Conservation (phyloP, 2,113 vertebrate species). For the Leucopsar rothschildi region DNA sequence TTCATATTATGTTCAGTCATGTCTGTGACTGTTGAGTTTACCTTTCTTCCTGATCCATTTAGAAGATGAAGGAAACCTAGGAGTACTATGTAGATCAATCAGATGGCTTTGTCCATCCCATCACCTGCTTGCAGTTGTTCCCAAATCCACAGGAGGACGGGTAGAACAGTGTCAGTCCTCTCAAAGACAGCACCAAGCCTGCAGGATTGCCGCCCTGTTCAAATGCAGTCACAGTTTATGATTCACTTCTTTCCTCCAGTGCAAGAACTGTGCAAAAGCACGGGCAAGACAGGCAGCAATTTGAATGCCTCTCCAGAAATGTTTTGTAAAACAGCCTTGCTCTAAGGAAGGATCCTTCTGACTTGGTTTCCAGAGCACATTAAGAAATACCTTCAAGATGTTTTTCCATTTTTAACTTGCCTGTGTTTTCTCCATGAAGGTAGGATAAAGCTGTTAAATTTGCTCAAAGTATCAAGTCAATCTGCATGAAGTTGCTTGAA, state of each 20-base stretch:
- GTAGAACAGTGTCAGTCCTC: not conserved
- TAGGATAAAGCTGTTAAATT: not conserved
- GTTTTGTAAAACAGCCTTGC: not conserved
- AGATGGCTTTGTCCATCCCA: not conserved
- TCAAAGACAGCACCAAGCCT: not conserved
- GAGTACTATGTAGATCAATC: not conserved
- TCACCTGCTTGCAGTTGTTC: accelerated
- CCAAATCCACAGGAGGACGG: accelerated
- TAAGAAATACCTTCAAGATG: not conserved
- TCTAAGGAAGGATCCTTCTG: not conserved
- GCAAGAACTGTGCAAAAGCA: not conserved
- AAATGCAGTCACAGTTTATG: not conserved
- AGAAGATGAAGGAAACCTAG: not conserved
- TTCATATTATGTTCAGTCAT: not conserved
- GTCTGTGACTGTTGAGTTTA: not conserved
- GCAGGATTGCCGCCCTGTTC: not conserved
- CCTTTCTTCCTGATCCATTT: not conserved
- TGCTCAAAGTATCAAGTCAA: not conserved
- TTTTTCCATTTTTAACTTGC: not conserved
- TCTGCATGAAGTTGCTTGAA: not conserved
- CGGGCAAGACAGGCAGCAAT: not conserved
- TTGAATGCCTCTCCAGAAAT: not conserved
- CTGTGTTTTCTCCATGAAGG: not conserved
- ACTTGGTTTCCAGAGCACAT: not conserved
- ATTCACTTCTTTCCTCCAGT: not conserved